A percentile compares a stretch with the other conserved stretches of the same genome.
Evolutionary conservation across 2,113 vertebrate genomes (phyloP).

Genomic region (Verasper variegatus): DNA sequence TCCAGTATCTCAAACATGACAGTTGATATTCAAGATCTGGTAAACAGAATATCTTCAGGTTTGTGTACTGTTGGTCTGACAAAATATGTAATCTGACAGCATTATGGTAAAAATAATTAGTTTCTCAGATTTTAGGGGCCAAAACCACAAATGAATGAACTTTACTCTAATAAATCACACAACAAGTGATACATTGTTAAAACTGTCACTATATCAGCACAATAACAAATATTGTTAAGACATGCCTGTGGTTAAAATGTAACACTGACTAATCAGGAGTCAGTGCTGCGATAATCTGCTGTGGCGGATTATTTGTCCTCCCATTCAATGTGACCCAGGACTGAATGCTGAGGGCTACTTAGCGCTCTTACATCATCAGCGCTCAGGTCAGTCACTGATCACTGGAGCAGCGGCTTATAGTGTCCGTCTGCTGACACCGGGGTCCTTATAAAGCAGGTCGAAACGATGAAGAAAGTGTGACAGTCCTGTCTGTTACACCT

Average conservation of each 20-base stretch:
- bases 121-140: too few relatives aligned
- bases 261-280: slow-evolving; percentile 8
- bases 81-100: neutral
- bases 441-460: neutral
- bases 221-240: neutral
- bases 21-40: too few relatives aligned
- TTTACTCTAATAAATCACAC: neutral
- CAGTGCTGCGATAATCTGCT: slow-evolving; percentile 6
- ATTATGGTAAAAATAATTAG: too few relatives aligned
- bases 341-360: slow-evolving; percentile 11
- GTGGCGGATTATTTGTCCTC: slow-evolving; percentile 14
- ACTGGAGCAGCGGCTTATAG: neutral
- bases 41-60: neutral
- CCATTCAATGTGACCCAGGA: neutral
- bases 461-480: neutral
- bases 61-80: neutral
- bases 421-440: neutral
- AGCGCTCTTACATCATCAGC: slow-evolving; percentile 16
- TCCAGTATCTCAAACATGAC: too few relatives aligned
- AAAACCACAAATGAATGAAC: neutral
- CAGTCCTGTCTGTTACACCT: neutral
- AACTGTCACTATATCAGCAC: neutral
- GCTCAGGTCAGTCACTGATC: slow-evolving; percentile 16
- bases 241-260: neutral
- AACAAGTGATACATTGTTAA: neutral